Base-by-base conservation (phyloP, 2,797 vertebrate genomes). In the Coregonus ussuriensis region DNA sequence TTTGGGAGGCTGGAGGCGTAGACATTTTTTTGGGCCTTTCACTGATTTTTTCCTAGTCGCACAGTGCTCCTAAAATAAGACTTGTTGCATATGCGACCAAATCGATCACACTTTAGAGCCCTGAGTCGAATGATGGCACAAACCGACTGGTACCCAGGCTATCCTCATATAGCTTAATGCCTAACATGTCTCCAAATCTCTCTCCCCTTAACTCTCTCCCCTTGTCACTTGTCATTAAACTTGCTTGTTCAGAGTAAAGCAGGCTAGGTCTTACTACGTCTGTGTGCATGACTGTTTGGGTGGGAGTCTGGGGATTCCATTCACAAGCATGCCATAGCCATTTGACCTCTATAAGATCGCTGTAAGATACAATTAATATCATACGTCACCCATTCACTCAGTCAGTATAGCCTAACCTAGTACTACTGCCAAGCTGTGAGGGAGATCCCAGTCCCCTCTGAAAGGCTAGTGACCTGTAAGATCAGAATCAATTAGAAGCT, bases 391-490 rank as follows among this genome's bases (percentile, higher is more conserved):
- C 41, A 71, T 78, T 88, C 80, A 74, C 47, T 88, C 63, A 76
- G 77, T 80, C 59, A 62, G 72, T 84, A 52, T 62, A 77, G 72
- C 82, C 77, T 4, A 25, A 18, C 9, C 25, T 21, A 56, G 11
- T 29, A 65, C 5, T 65, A 65, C 62, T 21, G 68, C 13, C 18
- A 51, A n/a, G 3, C 37, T 71, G 62, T 9, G n/a, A n/a, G n/a
- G 67, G 67, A 16, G 71, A 62, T 79, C 77, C 25, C 74, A 72
- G 63, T 76, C 69, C 88, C 80, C 74, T 82, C 79, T 87, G 53
- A 77, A 77, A 83, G 81, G 59, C 82, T 85, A 88, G 76, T 93
- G 91, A 93, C 90, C 91, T 89, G 90, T 88, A 87, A 89, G 89
- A 89, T 77, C 83, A 78, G 80, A 75, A 81, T 88, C 74, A 84